Conservation (phyloP, 2,888 invertebrate species). For the Tenthredo notha region DNA sequence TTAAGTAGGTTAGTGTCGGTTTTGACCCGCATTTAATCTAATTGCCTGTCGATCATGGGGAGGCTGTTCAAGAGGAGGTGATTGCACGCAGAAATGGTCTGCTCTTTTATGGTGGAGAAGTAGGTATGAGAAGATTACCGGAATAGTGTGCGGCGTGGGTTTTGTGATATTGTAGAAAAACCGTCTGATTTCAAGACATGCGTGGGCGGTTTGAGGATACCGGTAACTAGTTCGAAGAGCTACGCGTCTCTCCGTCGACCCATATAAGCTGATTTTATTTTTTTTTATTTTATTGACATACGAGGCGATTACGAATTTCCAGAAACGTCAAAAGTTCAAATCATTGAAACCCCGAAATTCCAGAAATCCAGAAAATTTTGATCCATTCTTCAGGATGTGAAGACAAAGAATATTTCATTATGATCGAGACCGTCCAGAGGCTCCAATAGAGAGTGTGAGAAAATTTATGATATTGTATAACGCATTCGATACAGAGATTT, state of each 20-base stretch:
- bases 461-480: not conserved
- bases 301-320: not conserved
- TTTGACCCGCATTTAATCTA: slow-evolving; percentile 31
- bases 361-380: not conserved
- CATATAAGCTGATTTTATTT: slow-evolving; percentile 13
- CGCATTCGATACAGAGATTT: too few species aligned
- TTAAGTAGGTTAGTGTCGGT: slow-evolving; percentile 34
- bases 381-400: too few species aligned
- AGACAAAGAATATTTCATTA: too few species aligned
- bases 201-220: slow-evolving; percentile 27
- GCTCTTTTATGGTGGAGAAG: not conserved
- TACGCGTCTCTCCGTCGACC: slow-evolving; percentile 25
- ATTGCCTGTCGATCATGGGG: slow-evolving; percentile 26
- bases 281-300: not conserved
- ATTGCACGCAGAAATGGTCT: not conserved
- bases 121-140: not conserved
- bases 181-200: not conserved
- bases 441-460: not conserved
- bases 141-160: not conserved
- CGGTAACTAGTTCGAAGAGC: slow-evolving; percentile 6
- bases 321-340: not conserved
- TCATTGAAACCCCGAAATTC: too few species aligned
- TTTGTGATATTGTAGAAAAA: not conserved
- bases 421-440: too few species aligned
- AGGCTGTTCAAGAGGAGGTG: not conserved